A percentile compares a stretch with the other conserved stretches of the same genome.
These are phyloP conservation scores for Hypomecis punctinalis DNA, from an alignment of 2,888 invertebrate genomes.

Conservation along the genomic window DNA sequence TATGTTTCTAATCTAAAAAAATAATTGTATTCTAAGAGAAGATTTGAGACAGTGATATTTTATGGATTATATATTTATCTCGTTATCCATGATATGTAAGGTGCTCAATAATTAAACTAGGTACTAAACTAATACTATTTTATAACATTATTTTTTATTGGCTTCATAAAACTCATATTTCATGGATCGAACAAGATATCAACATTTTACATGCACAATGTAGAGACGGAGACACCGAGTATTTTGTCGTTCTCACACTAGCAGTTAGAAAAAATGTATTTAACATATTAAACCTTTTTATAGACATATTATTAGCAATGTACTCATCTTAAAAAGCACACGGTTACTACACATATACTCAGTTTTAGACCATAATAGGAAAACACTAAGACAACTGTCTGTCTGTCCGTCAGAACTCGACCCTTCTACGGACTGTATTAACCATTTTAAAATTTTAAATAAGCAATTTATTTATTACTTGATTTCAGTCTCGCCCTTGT, in stretches of 20 bases:
- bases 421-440: conserved; percentile 72
- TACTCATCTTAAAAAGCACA: conserved; percentile 46
- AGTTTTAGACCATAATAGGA: conserved; percentile 52
- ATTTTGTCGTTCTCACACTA: conserved; percentile 24
- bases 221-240: not conserved
- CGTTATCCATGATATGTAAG: no score
- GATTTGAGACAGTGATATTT: no score
- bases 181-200: not conserved
- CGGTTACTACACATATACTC: conserved; percentile 26
- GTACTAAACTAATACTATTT: no score
- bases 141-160: no score
- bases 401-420: conserved; percentile 66
- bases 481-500: conserved; percentile 52
- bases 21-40: no score
- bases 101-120: no score
- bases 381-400: conserved; percentile 53
- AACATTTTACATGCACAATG: not conserved
- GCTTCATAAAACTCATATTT: not conserved
- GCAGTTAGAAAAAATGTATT: conserved; percentile 21
- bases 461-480: conserved; percentile 69
- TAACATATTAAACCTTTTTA: conserved; percentile 30
- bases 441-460: conserved; percentile 75
- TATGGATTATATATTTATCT: no score
- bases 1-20: no score
- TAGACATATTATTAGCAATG: conserved; percentile 38